Evolutionary conservation across 2,888 invertebrate genomes (phyloP).

Genomic region (Erebia epiphron): DNA sequence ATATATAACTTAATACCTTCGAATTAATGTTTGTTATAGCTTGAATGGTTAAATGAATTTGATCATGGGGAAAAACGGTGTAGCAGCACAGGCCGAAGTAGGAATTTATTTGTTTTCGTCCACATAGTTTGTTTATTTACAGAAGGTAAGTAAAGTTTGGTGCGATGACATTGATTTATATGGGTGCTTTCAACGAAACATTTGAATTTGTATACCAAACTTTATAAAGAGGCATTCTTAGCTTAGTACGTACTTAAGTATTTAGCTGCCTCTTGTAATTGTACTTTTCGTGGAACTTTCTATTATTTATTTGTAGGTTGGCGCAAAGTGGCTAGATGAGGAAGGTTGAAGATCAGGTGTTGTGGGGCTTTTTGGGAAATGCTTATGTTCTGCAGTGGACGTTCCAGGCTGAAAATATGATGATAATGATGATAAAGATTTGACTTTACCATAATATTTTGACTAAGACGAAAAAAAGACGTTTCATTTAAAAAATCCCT

Average conservation of each 20-base stretch:
- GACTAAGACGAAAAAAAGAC: too few relatives aligned
- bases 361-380: too few relatives aligned
- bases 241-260: slow-evolving; percentile 19
- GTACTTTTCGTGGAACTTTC: neutral
- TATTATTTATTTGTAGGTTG: neutral
- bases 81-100: slow-evolving; percentile 41
- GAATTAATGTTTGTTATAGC: slow-evolving; percentile 28
- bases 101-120: slow-evolving; percentile 45
- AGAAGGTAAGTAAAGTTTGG: slow-evolving; percentile 41
- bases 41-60: slow-evolving; percentile 11
- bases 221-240: slow-evolving; percentile 30
- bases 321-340: too few relatives aligned
- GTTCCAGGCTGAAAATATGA: too few relatives aligned
- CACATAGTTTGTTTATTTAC: slow-evolving; percentile 46
- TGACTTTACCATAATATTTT: too few relatives aligned
- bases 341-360: too few relatives aligned
- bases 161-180: slow-evolving; percentile 43
- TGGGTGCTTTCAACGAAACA: slow-evolving; percentile 35
- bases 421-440: too few relatives aligned
- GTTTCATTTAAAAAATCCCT: neutral
- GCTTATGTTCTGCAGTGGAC: too few relatives aligned
- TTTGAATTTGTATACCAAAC: slow-evolving; percentile 34
- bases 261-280: neutral
- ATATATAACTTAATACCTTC: slow-evolving; percentile 15
- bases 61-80: slow-evolving; percentile 25